Conservation (phyloP, 2,888 invertebrate species). For the Orgyia antiqua region DNA sequence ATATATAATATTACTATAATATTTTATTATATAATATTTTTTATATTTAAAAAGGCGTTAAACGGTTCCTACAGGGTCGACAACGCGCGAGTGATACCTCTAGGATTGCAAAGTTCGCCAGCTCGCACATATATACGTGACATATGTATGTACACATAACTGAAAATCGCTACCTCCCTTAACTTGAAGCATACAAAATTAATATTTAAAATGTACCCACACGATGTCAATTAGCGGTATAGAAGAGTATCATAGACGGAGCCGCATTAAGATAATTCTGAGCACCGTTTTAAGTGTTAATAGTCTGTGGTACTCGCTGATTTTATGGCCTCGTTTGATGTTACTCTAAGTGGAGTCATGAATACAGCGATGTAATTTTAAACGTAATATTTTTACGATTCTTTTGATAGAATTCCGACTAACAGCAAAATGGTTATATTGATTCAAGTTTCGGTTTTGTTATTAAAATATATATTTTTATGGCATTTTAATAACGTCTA, state of each 20-base stretch:
- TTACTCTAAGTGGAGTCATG: conserved; percentile 13
- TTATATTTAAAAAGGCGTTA: too few relatives aligned
- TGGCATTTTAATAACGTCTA: conserved; percentile 1
- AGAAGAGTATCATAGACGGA: conserved; percentile 29
- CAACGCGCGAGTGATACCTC: too few relatives aligned
- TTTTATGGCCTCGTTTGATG: conserved; percentile 19
- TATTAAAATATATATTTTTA: conserved; percentile 1
- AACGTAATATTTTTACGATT: not conserved
- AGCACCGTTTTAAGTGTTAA: conserved; percentile 24
- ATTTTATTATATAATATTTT: too few relatives aligned
- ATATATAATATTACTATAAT: too few relatives aligned
- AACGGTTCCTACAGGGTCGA: too few relatives aligned
- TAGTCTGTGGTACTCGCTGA: conserved; percentile 13
- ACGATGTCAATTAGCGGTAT: conserved; percentile 37
- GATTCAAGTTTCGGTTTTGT: not conserved
- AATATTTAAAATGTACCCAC: conserved; percentile 35
- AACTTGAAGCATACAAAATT: conserved; percentile 10
- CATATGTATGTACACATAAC: too few relatives aligned
- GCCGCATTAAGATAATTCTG: conserved; percentile 28
- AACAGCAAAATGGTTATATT: conserved; percentile 2
- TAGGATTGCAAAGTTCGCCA: too few relatives aligned
- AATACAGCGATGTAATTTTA: conserved; percentile 14
- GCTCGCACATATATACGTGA: too few relatives aligned
- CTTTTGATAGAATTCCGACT: conserved; percentile 3
- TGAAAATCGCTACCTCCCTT: conserved; percentile 1